Conservation (phyloP, 2,113 vertebrate species). For the Empidonax alnorum region DNA sequence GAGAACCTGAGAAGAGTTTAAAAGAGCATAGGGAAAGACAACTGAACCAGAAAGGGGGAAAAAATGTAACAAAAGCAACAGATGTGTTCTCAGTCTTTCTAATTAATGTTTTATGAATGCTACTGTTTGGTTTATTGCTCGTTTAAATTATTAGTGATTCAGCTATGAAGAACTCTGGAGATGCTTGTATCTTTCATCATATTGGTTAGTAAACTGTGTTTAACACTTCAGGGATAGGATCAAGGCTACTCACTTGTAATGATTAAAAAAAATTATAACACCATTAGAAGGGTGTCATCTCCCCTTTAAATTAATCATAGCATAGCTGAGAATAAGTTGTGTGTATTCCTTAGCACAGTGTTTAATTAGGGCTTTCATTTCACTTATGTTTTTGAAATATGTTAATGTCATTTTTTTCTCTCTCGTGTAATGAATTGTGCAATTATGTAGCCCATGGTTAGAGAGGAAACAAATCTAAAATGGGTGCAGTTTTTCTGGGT, state of each 20-base stretch:
- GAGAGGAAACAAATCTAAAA: not conserved
- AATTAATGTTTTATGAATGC: conserved; percentile 55
- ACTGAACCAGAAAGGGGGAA: not conserved
- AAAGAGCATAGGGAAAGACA: not conserved
- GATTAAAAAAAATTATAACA: not conserved
- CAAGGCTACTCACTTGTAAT: not conserved
- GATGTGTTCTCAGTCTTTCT: conserved; percentile 15
- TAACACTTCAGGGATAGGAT: not conserved
- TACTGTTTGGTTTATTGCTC: conserved; percentile 26
- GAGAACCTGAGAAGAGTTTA: not conserved
- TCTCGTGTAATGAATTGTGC: not conserved
- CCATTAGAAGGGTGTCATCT: conserved; percentile 15
- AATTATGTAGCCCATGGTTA: not conserved
- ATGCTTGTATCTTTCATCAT: conserved; percentile 27
- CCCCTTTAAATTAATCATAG: not conserved
- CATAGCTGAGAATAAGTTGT: not conserved
- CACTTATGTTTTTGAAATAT: not conserved
- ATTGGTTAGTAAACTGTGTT: conserved; percentile 12
- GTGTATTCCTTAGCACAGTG: not conserved
- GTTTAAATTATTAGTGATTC: conserved; percentile 57
- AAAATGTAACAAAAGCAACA: conserved; percentile 24
- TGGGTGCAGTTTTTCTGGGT: not conserved
- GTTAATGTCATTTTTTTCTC: not conserved
- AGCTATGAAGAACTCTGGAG: conserved; percentile 11
- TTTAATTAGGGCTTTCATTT: conserved; percentile 1